Percentiles rank a stretch among this genome's conserved stretches.
phyloP scores from a whole-genome alignment of 2,888 invertebrate species.

The Pachydiplax longipennis region DNA sequence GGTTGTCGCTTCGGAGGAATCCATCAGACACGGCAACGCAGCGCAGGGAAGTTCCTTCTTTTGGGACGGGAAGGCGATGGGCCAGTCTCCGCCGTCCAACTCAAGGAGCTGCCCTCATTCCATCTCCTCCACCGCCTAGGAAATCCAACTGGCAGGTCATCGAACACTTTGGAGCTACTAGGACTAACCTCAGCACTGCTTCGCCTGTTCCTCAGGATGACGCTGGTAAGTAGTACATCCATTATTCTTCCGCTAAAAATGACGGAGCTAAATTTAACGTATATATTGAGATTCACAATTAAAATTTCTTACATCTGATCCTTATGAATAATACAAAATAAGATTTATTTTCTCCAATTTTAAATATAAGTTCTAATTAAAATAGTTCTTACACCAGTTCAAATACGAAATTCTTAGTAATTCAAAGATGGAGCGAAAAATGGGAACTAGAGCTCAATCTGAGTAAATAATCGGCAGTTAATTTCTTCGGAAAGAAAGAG shows the following conservation, averaged over 20 bases:
- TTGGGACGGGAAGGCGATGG: conserved; percentile 45
- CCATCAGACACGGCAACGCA: background rate
- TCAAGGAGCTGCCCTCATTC: conserved; percentile 60
- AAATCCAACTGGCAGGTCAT: conserved; percentile 93
- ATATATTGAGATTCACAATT: background rate
- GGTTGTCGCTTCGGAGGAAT: background rate
- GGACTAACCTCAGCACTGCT: conserved; percentile 62
- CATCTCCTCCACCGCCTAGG: conserved; percentile 66
- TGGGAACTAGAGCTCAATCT: too few relatives aligned
- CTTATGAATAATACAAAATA: too few relatives aligned
- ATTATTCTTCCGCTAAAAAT: too few relatives aligned
- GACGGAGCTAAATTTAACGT: too few relatives aligned
- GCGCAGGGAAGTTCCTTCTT: too few relatives aligned
- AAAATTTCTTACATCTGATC: background rate
- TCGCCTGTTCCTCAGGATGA: conserved; percentile 70
- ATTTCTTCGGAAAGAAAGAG: too few relatives aligned
- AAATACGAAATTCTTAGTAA: too few relatives aligned
- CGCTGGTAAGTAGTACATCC: background rate
- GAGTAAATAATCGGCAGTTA: too few relatives aligned
- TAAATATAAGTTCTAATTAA: too few relatives aligned
- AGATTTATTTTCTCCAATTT: too few relatives aligned
- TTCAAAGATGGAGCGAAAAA: too few relatives aligned
- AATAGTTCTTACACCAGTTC: too few relatives aligned
- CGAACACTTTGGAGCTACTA: conserved; percentile 76
- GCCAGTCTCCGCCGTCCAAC: conserved; percentile 56